Evolutionary conservation across 1,140 invertebrate genomes (phyloP).

Genomic region (Drosophila carrolli): DNA sequence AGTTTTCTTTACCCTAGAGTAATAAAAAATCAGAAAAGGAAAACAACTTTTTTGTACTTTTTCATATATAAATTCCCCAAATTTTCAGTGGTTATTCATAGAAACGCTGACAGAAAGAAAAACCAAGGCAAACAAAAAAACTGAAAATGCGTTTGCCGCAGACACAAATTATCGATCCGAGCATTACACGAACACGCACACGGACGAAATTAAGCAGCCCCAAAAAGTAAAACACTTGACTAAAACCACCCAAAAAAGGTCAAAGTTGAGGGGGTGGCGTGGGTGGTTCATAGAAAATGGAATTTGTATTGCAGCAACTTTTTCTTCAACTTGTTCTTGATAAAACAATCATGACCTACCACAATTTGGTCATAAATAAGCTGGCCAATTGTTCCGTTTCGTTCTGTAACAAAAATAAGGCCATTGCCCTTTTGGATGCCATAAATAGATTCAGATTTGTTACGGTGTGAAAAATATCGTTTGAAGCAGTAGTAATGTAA

Average conservation of each 20-base stretch:
- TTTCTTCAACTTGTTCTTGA: conserved; percentile 49
- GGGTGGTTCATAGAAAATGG: conserved; percentile 27
- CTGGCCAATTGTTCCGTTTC: conserved; percentile 14
- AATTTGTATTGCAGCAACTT: conserved; percentile 39
- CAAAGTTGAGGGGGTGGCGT: conserved; percentile 3
- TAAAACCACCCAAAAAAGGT: conserved; percentile 19
- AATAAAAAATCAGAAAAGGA: too few species aligned
- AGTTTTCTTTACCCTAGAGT: too few species aligned
- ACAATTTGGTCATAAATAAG: conserved; percentile 61
- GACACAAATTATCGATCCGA: conserved; percentile 49
- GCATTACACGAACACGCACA: conserved; percentile 12
- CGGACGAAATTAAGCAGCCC: conserved; percentile 55
- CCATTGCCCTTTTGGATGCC: background rate
- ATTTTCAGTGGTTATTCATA: conserved; percentile 4
- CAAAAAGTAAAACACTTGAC: conserved; percentile 70
- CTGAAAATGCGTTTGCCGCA: conserved; percentile 68
- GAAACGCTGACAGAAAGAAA: conserved; percentile 1
- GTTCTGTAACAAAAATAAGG: background rate
- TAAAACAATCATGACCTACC: conserved; percentile 73
- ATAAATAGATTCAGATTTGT: background rate
- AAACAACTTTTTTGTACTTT: too few species aligned
- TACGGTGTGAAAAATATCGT: too few species aligned
- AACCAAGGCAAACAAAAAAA: conserved; percentile 12
- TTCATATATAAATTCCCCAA: background rate
- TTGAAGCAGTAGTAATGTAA: too few species aligned